Base-by-base conservation (phyloP, 2,113 vertebrate genomes). In the Seriola rivoliana region DNA sequence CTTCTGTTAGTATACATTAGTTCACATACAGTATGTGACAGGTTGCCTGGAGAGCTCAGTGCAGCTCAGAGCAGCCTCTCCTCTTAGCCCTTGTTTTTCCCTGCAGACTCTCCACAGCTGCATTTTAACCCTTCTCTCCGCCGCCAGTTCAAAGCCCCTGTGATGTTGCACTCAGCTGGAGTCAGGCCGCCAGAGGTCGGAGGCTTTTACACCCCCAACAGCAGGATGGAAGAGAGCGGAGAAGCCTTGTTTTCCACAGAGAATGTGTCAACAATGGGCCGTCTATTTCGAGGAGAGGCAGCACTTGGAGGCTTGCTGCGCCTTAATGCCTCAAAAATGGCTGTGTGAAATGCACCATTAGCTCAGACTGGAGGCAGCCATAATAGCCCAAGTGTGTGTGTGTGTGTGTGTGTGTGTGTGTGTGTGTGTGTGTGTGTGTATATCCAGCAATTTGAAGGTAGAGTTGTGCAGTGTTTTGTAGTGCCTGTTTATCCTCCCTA, bases 251-350 rank as follows among this genome's bases (percentile, higher is more conserved):
- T 66, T 66, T 66, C 29, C 42, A 46, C 42, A 66, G 23, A 66
- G 23, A 66, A 32, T 48, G 8, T 66, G 64, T 66, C 42, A 66
- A 48, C 64, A 66, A 48, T 29, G 25, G 42, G 42, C 29, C 29
- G 23, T 29, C 64, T 48, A 66, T 66, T 66, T 66, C 29, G 8
- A 40, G 42, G 16, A 46, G 64, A 52, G n/a, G 42, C 7, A 66
- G 14, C 13, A 48, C 16, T 66, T 66, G 40, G 42, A 48, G 29
- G 29, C 64, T 66, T 3, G n/a, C 64, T 46, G 40, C 48, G 64
- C 40, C 64, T 29, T 66, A 66, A 66, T 66, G 14, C 42, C 42
- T 66, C 23, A 16, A 66, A 66, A 66, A 66, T 66, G 46, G 42
- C 14, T 25, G 13, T 66, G 14, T 46, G 64, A 29, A 66, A 66